Conservation (phyloP, 2,888 invertebrate species). For the Dilophus febrilis region DNA sequence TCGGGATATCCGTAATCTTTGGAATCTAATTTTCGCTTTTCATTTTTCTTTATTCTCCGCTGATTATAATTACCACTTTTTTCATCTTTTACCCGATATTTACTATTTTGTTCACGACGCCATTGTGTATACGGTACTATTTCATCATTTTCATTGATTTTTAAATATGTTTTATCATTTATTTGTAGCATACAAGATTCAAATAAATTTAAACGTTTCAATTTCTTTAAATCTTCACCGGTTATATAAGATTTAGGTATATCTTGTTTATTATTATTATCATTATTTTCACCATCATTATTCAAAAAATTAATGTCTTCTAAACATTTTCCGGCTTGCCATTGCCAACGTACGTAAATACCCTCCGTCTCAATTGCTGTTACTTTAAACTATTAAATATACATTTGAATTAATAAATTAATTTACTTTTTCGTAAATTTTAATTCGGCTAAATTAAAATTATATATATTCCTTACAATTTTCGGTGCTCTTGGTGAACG, state of each 20-base stretch:
- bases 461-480: background rate
- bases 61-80: conserved; percentile 11
- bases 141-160: conserved; percentile 55
- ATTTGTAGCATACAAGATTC: conserved; percentile 79
- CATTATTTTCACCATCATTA: conserved; percentile 33
- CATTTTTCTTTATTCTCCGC: background rate
- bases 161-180: conserved; percentile 73
- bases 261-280: conserved; percentile 37
- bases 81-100: no score
- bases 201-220: conserved; percentile 71
- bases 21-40: background rate
- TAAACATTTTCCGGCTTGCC: conserved; percentile 38
- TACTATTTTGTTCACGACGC: conserved; percentile 44
- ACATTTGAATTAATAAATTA: conserved; percentile 3
- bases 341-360: conserved; percentile 79
- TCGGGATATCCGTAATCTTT: background rate
- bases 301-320: no score
- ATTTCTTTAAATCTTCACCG: conserved; percentile 63
- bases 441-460: no score
- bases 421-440: no score
- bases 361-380: conserved; percentile 66
- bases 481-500: conserved; percentile 44
- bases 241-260: conserved; percentile 50
- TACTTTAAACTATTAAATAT: conserved; percentile 48
- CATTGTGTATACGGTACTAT: conserved; percentile 63